phyloP scores from a whole-genome alignment of 2,797 vertebrate species.

The Chloroceryle inda region DNA sequence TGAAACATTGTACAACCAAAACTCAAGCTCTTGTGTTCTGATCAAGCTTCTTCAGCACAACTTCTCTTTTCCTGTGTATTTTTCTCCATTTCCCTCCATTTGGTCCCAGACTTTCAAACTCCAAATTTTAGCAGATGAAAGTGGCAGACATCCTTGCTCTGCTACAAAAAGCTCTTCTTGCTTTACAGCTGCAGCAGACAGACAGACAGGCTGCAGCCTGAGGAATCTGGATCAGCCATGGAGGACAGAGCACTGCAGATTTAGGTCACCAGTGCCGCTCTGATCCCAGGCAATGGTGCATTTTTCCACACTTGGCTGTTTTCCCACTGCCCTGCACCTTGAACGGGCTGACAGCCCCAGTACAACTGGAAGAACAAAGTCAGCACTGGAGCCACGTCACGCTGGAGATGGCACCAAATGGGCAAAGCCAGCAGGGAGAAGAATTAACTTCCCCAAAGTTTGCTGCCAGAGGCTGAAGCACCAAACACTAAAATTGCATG shows the following conservation, averaged over 20 bases:
- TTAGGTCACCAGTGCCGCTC: not conserved
- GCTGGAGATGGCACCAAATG: not conserved
- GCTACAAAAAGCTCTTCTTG: not conserved
- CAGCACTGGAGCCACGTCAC: not conserved
- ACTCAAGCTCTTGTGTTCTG: not conserved
- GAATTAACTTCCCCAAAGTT: not conserved
- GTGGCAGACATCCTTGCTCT: not conserved
- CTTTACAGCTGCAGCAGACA: not conserved
- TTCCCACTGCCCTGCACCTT: not conserved
- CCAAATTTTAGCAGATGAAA: not conserved
- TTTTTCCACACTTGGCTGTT: not conserved
- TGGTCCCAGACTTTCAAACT: not conserved
- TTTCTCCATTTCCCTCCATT: not conserved
- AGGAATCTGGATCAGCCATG: not conserved
- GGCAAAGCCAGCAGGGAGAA: fast-evolving
- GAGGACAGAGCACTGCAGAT: not conserved
- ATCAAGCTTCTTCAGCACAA: not conserved
- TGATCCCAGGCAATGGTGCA: fast-evolving
- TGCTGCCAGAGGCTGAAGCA: fast-evolving
- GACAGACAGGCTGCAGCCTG: not conserved
- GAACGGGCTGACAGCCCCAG: fast-evolving
- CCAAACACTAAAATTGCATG: fast-evolving
- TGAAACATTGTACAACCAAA: not conserved
- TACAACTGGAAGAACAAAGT: not conserved
- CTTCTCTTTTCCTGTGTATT: not conserved